phyloP scores from a whole-genome alignment of 2,888 invertebrate species.

The Ennomos erosarius region DNA sequence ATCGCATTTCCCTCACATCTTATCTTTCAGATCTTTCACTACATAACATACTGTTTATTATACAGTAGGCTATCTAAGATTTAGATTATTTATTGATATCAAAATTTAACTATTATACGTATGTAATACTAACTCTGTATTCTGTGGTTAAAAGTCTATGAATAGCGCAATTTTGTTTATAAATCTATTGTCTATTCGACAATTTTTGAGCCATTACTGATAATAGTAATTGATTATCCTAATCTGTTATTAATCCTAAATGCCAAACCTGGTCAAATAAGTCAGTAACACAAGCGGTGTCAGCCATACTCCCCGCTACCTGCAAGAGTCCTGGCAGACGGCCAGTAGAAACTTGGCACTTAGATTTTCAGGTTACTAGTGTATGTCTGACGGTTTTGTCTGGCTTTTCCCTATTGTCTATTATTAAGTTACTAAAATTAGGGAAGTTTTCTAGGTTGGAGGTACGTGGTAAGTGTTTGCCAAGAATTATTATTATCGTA shows the following conservation, averaged over 20 bases:
- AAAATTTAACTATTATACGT: too few species aligned
- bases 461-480: slow-evolving; percentile 23
- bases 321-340: slow-evolving; percentile 46
- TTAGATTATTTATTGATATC: too few species aligned
- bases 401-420: slow-evolving; percentile 41
- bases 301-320: slow-evolving; percentile 45
- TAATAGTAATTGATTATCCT: too few species aligned
- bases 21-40: too few species aligned
- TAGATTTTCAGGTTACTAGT: slow-evolving; percentile 46
- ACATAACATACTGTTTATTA: too few species aligned
- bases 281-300: slow-evolving; percentile 44
- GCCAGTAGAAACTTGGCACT: slow-evolving; percentile 47
- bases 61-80: too few species aligned
- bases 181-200: too few species aligned
- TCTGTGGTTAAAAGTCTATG: too few species aligned
- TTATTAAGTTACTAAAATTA: slow-evolving; percentile 31
- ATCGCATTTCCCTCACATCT: too few species aligned
- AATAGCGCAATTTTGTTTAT: too few species aligned
- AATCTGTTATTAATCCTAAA: not conserved
- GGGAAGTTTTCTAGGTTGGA: slow-evolving; percentile 35
- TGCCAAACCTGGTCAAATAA: slow-evolving; percentile 37
- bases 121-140: too few species aligned
- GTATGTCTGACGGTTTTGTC: slow-evolving; percentile 45
- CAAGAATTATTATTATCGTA: slow-evolving; percentile 15
- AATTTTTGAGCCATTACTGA: too few species aligned